These are phyloP conservation scores for Carterocephalus palaemon DNA, from an alignment of 2,888 invertebrate species.

Conservation along the genomic window DNA sequence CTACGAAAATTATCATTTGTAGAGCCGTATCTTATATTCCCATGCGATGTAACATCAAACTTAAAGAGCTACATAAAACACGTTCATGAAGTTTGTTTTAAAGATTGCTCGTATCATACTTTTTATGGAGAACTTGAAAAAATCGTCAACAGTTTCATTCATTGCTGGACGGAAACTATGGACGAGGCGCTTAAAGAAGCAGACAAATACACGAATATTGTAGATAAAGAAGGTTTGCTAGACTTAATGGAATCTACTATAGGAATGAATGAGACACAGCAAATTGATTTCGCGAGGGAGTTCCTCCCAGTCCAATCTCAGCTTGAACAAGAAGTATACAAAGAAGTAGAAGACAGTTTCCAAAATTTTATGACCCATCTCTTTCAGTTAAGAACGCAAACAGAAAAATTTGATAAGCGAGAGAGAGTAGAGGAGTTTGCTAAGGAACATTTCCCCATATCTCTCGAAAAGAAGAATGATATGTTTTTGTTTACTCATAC, in stretches of 20 bases:
- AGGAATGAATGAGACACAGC: slow-evolving; percentile 38
- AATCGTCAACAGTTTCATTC: slow-evolving; percentile 44
- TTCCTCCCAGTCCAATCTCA: slow-evolving; percentile 41
- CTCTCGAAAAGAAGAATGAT: slow-evolving; percentile 41
- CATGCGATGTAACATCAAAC: slow-evolving; percentile 41
- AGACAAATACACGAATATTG: slow-evolving; percentile 37
- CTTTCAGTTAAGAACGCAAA: slow-evolving; percentile 31
- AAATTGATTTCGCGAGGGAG: slow-evolving; percentile 41
- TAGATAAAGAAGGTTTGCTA: slow-evolving; percentile 39
- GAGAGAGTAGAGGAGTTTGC: slow-evolving; percentile 43
- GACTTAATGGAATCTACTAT: slow-evolving; percentile 43
- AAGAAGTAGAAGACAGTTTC: slow-evolving; percentile 40
- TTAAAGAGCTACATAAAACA: slow-evolving; percentile 41
- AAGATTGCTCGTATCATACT: slow-evolving; percentile 42
- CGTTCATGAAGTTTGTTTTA: slow-evolving; percentile 39
- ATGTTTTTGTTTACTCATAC: slow-evolving; percentile 44
- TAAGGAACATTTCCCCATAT: slow-evolving; percentile 40
- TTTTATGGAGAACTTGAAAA: slow-evolving; percentile 54
- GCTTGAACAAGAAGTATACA: slow-evolving; percentile 40
- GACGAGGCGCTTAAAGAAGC: slow-evolving; percentile 43
- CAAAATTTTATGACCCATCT: slow-evolving; percentile 37
- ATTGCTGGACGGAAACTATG: slow-evolving; percentile 42
- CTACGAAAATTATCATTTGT: slow-evolving; percentile 41
- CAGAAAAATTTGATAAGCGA: slow-evolving; percentile 42
- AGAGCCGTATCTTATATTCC: slow-evolving; percentile 41